phyloP scores from a whole-genome alignment of 2,797 vertebrate genomes.

The Furcifer pardalis region DNA sequence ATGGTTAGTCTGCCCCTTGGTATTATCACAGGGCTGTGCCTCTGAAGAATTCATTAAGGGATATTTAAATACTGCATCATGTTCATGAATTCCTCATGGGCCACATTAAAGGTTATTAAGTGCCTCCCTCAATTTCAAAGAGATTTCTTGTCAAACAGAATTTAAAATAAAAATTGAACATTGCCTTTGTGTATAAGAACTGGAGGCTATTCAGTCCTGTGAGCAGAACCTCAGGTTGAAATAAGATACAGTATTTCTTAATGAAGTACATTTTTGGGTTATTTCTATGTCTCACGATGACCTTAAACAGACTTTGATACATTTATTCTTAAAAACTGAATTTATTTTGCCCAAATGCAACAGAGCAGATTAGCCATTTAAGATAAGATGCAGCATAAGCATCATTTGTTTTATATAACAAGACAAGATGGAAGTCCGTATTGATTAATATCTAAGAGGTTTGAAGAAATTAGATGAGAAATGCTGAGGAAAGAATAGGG shows the following conservation, averaged over 20 bases:
- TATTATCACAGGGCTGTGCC: slow-evolving; percentile 31
- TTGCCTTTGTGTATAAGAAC: slow-evolving; percentile 24
- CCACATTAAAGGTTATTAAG: slow-evolving; percentile 52
- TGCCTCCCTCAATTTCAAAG: slow-evolving; percentile 41
- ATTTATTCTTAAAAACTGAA: slow-evolving; percentile 23
- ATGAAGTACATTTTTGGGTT: not conserved
- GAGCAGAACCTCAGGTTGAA: slow-evolving; percentile 21
- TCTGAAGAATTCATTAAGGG: slow-evolving; percentile 50
- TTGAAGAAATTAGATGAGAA: slow-evolving; percentile 14
- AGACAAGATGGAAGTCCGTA: not conserved
- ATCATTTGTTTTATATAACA: slow-evolving; percentile 3
- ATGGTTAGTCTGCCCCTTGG: slow-evolving; percentile 11
- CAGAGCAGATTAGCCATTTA: not conserved
- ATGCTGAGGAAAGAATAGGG: accelerated
- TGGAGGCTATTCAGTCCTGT: slow-evolving; percentile 28
- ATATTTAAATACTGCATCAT: slow-evolving; percentile 49
- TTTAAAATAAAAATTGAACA: slow-evolving; percentile 53
- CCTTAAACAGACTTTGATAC: not conserved
- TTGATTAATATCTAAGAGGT: slow-evolving; percentile 36
- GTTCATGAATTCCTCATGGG: slow-evolving; percentile 51
- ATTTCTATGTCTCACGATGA: not conserved
- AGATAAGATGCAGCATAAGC: slow-evolving; percentile 8
- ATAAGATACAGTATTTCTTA: slow-evolving; percentile 14
- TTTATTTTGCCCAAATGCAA: slow-evolving; percentile 5
- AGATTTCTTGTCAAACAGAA: slow-evolving; percentile 31